Conservation (phyloP, 2,888 invertebrate species). For the Aproaerema taeniolella region DNA sequence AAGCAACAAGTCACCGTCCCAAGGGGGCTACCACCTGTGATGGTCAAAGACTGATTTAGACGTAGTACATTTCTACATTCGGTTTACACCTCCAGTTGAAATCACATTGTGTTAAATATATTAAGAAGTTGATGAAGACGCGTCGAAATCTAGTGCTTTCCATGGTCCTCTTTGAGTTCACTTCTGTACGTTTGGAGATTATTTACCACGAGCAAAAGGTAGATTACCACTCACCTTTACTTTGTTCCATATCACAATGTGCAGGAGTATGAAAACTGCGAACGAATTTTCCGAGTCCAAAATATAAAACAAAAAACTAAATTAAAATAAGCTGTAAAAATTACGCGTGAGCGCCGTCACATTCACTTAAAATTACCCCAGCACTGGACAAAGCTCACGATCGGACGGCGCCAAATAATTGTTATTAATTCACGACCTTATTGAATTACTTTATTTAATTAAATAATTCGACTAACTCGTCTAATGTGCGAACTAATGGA, state of each 20-base stretch:
- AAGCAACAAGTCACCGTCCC: too few species aligned
- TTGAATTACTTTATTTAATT: constrained; percentile 75
- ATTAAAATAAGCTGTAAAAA: constrained; percentile 14
- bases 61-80: too few species aligned
- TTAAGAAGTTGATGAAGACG: too few species aligned
- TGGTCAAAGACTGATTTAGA: too few species aligned
- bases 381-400: constrained; percentile 40
- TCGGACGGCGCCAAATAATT: constrained; percentile 45
- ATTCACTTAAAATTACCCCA: constrained; percentile 43
- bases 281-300: constrained; percentile 20
- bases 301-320: constrained; percentile 9
- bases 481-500: constrained; percentile 77
- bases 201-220: too few species aligned
- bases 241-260: constrained; percentile 37
- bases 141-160: too few species aligned
- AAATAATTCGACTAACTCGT: constrained; percentile 73
- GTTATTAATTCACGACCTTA: constrained; percentile 71
- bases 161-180: too few species aligned
- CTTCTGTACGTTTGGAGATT: too few species aligned
- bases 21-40: too few species aligned
- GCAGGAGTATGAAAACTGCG: constrained; percentile 15
- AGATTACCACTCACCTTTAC: constrained; percentile 67
- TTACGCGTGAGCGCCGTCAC: constrained; percentile 41
- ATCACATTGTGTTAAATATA: too few species aligned
- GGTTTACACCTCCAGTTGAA: too few species aligned